Evolutionary conservation across 2,888 invertebrate species (phyloP), one percentile per base, ranked within the genome.

Genomic region (Lobophora halterata): DNA sequence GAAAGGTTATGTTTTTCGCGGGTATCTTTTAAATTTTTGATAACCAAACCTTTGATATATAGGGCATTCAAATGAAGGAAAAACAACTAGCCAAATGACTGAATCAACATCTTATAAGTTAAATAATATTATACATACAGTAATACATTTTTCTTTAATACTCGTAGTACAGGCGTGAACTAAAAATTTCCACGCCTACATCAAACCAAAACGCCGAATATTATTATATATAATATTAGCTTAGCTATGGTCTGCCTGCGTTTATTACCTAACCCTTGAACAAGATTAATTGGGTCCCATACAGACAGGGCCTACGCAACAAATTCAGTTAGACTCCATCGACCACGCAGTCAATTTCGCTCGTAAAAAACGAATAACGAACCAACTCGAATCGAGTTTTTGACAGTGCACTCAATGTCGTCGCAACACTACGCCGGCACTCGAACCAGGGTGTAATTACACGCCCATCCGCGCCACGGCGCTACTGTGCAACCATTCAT

Each of bases 311-410:
- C 26, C 25, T 43, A 36, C 31, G 49, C 38, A 39, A 50, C 36
- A 44, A 46, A 46, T 40, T 42, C 44, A 35, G 46, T 43, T 49
- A 47, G 46, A 38, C 28, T 24, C 20, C 29, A 36, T 28, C 41
- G 28, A 42, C 39, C 47, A 33, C 46, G 45, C 27, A 41, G 32
- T 44, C 43, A 43, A 46, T 49, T 49, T 54, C 57, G 48, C 51
- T 47, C 52, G 56, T 36, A 65, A 59, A 49, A 57, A 62, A 58
- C 45, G 53, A 60, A 63, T 55, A 65, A 65, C 61, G 56, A 61
- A 58, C 55, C 57, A 59, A 72, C 74, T 74, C 62, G 66, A 70
- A 72, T 68, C 63, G 56, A 69, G 47, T 70, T 76, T 74, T 76
- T 71, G 71, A 72, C 65, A 64, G 63, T 52, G 65, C 70, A 66